phyloP scores from a whole-genome alignment of 1,140 invertebrate genomes.

The Drosophila triauraria region DNA sequence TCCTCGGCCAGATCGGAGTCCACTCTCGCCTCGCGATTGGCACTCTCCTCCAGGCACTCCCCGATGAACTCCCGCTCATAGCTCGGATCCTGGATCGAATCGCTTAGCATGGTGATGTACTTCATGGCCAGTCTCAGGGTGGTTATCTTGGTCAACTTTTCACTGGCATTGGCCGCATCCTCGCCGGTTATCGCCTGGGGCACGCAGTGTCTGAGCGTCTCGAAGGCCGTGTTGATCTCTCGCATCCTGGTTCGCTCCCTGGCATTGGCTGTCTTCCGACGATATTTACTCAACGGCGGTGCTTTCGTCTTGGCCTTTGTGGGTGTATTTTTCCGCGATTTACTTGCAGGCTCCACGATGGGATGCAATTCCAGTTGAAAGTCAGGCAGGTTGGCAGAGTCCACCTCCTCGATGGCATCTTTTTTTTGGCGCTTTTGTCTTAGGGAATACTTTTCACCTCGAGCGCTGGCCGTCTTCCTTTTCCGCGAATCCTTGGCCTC shows the following conservation, averaged over 20 bases:
- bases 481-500: conserved; percentile 60
- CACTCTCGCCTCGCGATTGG: conserved; percentile 48
- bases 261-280: conserved; percentile 95
- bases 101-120: conserved; percentile 91
- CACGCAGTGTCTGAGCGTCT: conserved; percentile 90
- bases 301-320: conserved; percentile 88
- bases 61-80: conserved; percentile 70
- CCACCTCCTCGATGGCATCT: conserved; percentile 21
- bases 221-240: conserved; percentile 95
- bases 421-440: conserved; percentile 77
- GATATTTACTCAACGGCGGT: conserved; percentile 94
- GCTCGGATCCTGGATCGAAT: conserved; percentile 80
- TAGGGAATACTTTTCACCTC: conserved; percentile 80
- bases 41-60: conserved; percentile 70
- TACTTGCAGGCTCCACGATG: conserved; percentile 6
- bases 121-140: conserved; percentile 94
- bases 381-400: conserved; percentile 11
- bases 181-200: conserved; percentile 86
- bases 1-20: conserved; percentile 32
- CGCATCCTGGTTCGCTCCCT: conserved; percentile 93
- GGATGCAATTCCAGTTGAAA: conserved; percentile 37
- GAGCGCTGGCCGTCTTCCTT: conserved; percentile 43
- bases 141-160: conserved; percentile 95
- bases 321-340: conserved; percentile 37
- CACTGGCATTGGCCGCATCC: conserved; percentile 85